Conservation (phyloP, 1,140 invertebrate species). For the Homalodisca vitripennis region DNA sequence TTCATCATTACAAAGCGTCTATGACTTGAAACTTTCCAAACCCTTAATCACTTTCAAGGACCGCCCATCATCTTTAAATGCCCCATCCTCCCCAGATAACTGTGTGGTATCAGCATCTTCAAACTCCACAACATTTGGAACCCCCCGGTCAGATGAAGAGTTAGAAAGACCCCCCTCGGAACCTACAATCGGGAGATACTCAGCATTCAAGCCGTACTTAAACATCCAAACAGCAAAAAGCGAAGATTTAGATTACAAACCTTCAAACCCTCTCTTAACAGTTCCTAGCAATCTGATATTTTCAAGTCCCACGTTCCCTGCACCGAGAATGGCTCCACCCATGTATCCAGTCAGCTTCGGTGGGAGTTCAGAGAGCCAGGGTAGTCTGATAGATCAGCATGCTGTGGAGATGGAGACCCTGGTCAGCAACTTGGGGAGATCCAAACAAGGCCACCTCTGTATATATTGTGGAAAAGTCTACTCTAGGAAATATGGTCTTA, state of each 20-base stretch:
- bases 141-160: background rate
- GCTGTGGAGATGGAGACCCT: slow-evolving; percentile 70
- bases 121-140: slow-evolving; percentile 30
- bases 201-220: slow-evolving; percentile 52
- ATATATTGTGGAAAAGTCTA: slow-evolving; percentile 88
- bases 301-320: slow-evolving; percentile 11
- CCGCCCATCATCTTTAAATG: background rate
- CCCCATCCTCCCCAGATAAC: slow-evolving; percentile 8
- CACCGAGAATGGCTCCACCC: background rate
- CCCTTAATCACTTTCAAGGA: slow-evolving; percentile 11
- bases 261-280: background rate
- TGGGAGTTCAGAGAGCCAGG: background rate
- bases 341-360: no score
- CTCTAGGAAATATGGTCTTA: slow-evolving; percentile 87
- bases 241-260: slow-evolving; percentile 35
- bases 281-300: slow-evolving; percentile 16
- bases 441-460: slow-evolving; percentile 75
- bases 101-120: slow-evolving; percentile 10
- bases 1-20: no score
- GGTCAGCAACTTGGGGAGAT: slow-evolving; percentile 76
- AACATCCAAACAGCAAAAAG: background rate
- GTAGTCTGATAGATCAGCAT: slow-evolving; percentile 27
- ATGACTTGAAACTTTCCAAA: slow-evolving; percentile 19
- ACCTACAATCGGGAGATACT: slow-evolving; percentile 39
- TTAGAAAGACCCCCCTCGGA: slow-evolving; percentile 32